Evolutionary conservation across 2,113 vertebrate species (phyloP).

Genomic region (Orycteropus afer): DNA sequence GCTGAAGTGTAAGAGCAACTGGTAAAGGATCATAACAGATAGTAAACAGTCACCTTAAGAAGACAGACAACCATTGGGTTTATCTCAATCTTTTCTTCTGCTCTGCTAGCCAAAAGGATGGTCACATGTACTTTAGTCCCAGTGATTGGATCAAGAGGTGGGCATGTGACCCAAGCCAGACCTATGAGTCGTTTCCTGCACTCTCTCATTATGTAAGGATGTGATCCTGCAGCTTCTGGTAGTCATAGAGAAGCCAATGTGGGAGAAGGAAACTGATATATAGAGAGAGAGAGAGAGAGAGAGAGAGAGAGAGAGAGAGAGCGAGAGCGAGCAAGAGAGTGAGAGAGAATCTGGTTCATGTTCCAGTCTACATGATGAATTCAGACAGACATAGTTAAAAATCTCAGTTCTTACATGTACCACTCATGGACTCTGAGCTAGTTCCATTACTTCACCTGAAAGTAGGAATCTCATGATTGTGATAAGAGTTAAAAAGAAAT

Average conservation of each 20-base stretch:
- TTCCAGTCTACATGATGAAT: background rate
- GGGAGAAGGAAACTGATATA: background rate
- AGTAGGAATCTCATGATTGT: background rate
- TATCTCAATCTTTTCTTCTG: background rate
- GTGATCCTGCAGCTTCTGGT: background rate
- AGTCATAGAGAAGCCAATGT: background rate
- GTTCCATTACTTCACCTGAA: background rate
- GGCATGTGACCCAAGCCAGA: background rate
- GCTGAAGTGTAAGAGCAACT: background rate
- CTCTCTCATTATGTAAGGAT: background rate
- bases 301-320: too few species aligned
- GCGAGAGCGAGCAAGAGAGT: too few species aligned
- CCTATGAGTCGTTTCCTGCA: background rate
- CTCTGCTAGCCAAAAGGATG: background rate
- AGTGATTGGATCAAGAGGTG: background rate
- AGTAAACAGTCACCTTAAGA: background rate
- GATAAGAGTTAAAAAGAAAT: background rate
- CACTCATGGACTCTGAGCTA: background rate
- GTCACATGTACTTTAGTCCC: background rate
- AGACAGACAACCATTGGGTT: background rate
- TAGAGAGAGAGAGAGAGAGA: too few species aligned
- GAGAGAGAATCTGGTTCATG: background rate
- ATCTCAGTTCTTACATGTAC: slow-evolving; percentile 1
- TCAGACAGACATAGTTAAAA: background rate
- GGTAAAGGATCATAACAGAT: background rate